Conservation (phyloP, 2,888 invertebrate genomes). For the Eremobia ochroleuca region DNA sequence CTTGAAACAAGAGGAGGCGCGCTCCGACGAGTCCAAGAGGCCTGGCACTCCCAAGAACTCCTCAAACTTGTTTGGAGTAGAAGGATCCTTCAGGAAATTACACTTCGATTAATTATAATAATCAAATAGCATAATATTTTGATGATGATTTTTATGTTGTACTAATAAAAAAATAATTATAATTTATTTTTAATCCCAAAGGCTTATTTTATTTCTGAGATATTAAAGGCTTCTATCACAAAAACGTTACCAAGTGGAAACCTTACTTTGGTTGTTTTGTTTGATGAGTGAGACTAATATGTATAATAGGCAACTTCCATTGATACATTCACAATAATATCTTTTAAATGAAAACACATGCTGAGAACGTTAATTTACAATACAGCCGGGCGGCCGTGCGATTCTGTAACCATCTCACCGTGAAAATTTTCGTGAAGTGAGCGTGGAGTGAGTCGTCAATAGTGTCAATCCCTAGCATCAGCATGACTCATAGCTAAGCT, state of each 20-base stretch:
- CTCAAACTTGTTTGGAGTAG: constrained; percentile 81
- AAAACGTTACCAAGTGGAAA: neutral
- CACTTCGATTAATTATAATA: constrained; percentile 82
- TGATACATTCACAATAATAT: neutral
- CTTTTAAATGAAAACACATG: neutral
- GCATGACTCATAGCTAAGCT: too few species aligned
- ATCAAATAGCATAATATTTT: constrained; percentile 26
- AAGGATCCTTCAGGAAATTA: constrained; percentile 86
- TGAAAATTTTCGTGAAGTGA: too few species aligned
- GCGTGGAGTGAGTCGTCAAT: too few species aligned
- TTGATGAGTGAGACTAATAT: neutral
- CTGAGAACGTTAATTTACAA: constrained; percentile 1
- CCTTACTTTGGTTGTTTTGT: neutral
- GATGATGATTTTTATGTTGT: constrained; percentile 22
- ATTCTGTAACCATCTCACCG: too few species aligned
- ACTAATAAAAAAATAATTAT: constrained; percentile 18
- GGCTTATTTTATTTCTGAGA: neutral
- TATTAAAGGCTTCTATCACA: too few species aligned
- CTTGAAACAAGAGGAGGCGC: constrained; percentile 75
- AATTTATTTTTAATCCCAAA: neutral
- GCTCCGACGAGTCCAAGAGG: constrained; percentile 89
- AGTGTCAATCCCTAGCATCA: too few species aligned
- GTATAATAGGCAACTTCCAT: neutral
- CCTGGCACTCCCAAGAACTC: constrained; percentile 83
- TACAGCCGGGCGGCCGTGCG: too few species aligned